Evolutionary conservation across 2,113 vertebrate species (phyloP).

Genomic region (Heliornis fulica): DNA sequence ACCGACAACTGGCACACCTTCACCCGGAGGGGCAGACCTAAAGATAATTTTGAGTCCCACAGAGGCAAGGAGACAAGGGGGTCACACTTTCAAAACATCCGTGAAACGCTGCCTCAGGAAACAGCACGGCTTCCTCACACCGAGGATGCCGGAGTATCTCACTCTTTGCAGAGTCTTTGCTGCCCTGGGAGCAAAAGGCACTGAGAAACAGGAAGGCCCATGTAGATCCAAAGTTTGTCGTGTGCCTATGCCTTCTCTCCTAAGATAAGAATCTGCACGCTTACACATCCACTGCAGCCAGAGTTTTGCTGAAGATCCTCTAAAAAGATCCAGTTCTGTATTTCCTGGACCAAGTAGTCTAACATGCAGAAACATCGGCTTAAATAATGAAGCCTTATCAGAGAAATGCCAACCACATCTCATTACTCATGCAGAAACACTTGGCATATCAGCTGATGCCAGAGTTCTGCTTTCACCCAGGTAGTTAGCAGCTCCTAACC

Average conservation of each 20-base stretch:
- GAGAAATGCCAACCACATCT: not conserved
- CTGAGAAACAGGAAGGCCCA: not conserved
- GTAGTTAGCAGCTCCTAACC: not conserved
- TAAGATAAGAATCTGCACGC: not conserved
- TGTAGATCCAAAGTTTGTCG: not conserved
- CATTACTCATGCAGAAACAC: not conserved
- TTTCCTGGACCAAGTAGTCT: not conserved
- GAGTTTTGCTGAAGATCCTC: not conserved
- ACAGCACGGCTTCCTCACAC: not conserved
- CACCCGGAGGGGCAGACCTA: not conserved
- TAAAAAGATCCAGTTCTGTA: not conserved
- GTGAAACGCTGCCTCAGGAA: not conserved
- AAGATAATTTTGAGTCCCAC: not conserved
- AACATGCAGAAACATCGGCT: not conserved
- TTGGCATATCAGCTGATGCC: not conserved
- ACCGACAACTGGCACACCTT: not conserved
- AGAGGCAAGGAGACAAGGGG: not conserved
- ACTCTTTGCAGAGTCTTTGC: not conserved
- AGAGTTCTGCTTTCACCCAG: not conserved
- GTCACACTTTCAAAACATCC: not conserved
- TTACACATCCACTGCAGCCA: not conserved
- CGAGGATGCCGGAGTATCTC: not conserved
- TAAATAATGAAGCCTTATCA: not conserved
- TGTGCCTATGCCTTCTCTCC: not conserved
- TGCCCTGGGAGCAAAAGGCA: not conserved